Conservation (phyloP, 2,888 invertebrate species). For the Auanema sp. region DNA sequence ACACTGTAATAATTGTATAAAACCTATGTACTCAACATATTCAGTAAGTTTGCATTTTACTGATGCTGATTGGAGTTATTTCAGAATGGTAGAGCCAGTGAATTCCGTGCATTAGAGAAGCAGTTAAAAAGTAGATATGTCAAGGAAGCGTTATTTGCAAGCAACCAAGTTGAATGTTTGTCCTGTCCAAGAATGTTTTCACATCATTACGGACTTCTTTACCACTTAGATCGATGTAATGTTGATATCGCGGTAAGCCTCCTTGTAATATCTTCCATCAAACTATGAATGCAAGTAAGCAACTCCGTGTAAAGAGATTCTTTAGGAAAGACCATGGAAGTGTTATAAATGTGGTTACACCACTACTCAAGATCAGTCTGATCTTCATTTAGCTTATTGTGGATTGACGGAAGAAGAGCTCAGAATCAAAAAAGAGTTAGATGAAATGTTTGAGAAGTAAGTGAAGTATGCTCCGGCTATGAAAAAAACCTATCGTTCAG, state of each 20-base stretch:
- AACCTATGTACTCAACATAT: slow-evolving; percentile 13
- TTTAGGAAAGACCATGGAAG: slow-evolving; percentile 15
- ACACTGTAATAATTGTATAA: slow-evolving; percentile 10
- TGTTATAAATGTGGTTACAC: slow-evolving; percentile 18
- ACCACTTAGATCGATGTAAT: slow-evolving; percentile 15
- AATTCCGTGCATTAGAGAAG: slow-evolving; percentile 4
- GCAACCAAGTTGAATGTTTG: not conserved
- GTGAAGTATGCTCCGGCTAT: not conserved
- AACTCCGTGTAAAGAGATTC: not conserved
- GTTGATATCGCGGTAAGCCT: slow-evolving; percentile 4
- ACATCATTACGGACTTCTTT: slow-evolving; percentile 8
- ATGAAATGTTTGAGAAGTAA: not conserved
- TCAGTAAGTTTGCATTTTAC: not conserved
- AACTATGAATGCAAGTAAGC: too few relatives aligned
- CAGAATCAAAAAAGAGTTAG: too few relatives aligned
- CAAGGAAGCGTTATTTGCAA: not conserved
- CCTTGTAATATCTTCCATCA: not conserved
- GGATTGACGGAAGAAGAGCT: too few relatives aligned
- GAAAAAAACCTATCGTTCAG: not conserved
- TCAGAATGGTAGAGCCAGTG: slow-evolving; percentile 1
- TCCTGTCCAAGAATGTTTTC: slow-evolving; percentile 1
- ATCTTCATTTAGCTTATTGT: slow-evolving; percentile 6
- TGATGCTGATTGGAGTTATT: not conserved
- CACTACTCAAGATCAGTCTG: not conserved
- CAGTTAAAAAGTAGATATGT: slow-evolving; percentile 1